Base-by-base conservation (phyloP, 2,797 vertebrate species). In the Hephaestus fuliginosus region DNA sequence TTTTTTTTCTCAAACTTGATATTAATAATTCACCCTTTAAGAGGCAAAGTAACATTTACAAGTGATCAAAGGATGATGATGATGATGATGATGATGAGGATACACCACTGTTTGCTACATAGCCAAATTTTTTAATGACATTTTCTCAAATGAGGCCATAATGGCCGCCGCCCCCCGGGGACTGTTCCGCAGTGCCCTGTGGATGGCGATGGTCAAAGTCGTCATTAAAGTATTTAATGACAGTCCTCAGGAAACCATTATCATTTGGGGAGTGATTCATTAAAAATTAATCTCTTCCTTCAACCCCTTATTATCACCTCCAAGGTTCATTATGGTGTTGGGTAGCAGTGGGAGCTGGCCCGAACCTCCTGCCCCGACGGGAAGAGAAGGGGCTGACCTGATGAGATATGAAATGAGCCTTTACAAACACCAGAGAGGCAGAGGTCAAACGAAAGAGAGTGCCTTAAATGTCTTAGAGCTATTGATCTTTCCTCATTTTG, bases 231-330 rank as follows among this genome's bases (percentile, higher is more conserved):
- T 80, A 78, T 92, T 89, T 90, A 91, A 91, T 88, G 72, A 85
- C 81, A 83, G 79, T 88, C 80, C 86, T 89, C 80, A 56, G 84
- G 82, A 91, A 89, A 82, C 79, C 79, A 88, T 90, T 86, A 92
- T 89, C 88, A 82, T 91, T 85, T 84, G 39, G 82, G 80, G 81
- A 87, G 78, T 49, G 61, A 89, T 92, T 92, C 86, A 92, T 89
- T 89, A 91, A 91, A 91, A 89, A 89, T 90, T 86, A 76, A 92
- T 93, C 79, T 88, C 69, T 70, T 86, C 71, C 79, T 82, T 82
- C 84, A 68, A 70, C 74, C 83, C 56, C 63, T 76, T 84, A 89
- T 85, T 80, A 89, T 88, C 73, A 41, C 64, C 43, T 81, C 66
- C 73, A 67, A 82, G 81, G 81, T 87, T 91, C 81, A 89, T 91